Evolutionary conservation across 2,797 vertebrate species (phyloP).

Genomic region (Myotis findleyi): DNA sequence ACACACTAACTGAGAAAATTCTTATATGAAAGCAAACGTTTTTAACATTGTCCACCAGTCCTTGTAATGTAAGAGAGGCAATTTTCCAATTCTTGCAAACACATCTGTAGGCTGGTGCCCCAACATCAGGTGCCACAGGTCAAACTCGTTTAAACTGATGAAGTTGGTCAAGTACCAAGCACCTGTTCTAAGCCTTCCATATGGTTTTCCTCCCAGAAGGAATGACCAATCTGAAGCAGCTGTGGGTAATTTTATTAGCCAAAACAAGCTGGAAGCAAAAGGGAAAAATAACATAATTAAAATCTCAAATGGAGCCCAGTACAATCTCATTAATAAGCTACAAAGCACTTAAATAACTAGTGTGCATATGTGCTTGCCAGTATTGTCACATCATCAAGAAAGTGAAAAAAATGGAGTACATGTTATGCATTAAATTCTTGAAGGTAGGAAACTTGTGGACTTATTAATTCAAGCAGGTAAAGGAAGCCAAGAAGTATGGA

Average conservation of each 20-base stretch:
- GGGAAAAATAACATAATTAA: constrained; percentile 64
- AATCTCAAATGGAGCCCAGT: constrained; percentile 62
- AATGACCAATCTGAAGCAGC: constrained; percentile 59
- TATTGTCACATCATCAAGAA: constrained; percentile 49
- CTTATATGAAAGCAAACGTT: constrained; percentile 31
- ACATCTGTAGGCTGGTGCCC: constrained; percentile 47
- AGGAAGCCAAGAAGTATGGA: neutral
- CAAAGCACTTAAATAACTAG: constrained; percentile 17
- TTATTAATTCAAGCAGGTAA: constrained; percentile 51
- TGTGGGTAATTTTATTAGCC: constrained; percentile 63
- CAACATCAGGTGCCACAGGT: constrained; percentile 9
- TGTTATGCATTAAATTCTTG: constrained; percentile 44
- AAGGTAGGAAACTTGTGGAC: constrained; percentile 40
- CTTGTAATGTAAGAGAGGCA: neutral
- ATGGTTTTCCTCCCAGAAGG: constrained; percentile 61
- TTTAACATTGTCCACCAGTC: neutral
- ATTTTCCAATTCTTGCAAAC: constrained; percentile 56
- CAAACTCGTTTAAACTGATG: constrained; percentile 42
- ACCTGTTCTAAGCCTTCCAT: constrained; percentile 61
- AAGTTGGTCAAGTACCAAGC: constrained; percentile 65
- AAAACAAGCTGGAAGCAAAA: constrained; percentile 70
- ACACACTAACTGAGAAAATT: constrained; percentile 14
- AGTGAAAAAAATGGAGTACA: constrained; percentile 44
- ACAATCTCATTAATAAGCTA: constrained; percentile 54
- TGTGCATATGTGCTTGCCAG: constrained; percentile 7